Conservation (phyloP, 2,888 invertebrate species). For the Acrobasis repandana region DNA sequence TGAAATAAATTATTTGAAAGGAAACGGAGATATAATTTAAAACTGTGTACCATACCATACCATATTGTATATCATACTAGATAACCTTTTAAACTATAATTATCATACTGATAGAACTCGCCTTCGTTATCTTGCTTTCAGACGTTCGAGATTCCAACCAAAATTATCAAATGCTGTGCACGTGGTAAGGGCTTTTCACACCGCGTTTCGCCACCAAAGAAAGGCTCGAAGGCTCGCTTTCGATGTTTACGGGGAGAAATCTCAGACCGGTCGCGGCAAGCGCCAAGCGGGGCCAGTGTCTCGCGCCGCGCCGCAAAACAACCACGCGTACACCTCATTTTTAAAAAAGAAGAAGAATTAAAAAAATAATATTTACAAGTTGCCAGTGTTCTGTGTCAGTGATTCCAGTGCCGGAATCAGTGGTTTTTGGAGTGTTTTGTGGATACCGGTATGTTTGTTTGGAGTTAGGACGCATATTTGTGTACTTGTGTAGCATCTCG, state of each 20-base stretch:
- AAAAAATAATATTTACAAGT: conserved; percentile 12
- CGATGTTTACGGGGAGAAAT: conserved; percentile 82
- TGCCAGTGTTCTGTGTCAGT: conserved; percentile 16
- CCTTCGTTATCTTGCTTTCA: no score
- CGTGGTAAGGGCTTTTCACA: conserved; percentile 49
- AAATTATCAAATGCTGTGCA: conserved; percentile 25
- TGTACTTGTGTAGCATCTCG: conserved; percentile 27
- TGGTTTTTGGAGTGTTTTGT: conserved; percentile 33
- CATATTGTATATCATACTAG: no score
- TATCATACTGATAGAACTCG: no score
- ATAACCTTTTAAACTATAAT: no score
- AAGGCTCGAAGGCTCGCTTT: conserved; percentile 77
- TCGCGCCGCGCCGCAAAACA: conserved; percentile 52
- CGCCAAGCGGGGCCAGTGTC: conserved; percentile 37
- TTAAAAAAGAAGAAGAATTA: neutral
- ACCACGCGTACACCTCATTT: conserved; percentile 36
- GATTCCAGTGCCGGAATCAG: conserved; percentile 8
- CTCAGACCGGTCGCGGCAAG: conserved; percentile 66
- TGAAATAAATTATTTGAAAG: no score
- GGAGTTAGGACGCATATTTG: conserved; percentile 45
- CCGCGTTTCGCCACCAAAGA: conserved; percentile 72
- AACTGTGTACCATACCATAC: no score
- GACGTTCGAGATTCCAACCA: no score
- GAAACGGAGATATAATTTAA: no score
- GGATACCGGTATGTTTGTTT: conserved; percentile 60